Evolutionary conservation across 2,113 vertebrate genomes (phyloP), one percentile per base, ranked within the genome.

Genomic region (Zosterops hypoxanthus): DNA sequence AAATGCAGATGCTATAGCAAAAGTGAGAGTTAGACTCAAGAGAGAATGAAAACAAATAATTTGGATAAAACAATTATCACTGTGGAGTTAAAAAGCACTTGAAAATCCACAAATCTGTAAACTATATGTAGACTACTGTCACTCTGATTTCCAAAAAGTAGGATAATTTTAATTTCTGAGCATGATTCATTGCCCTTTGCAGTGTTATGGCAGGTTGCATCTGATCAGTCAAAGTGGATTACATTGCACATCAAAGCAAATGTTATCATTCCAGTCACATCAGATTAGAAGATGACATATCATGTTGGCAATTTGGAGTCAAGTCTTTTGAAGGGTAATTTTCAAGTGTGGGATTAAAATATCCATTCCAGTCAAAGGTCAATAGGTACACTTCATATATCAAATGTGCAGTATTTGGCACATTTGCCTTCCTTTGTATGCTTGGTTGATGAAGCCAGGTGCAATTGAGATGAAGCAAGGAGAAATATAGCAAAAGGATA

Each of bases 321-420:
- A 80, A 92, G 78, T 94, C 94, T 94, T 96, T 90, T 87, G 91
- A 97, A 97, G 86, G 89, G 86, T 94, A 96, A 95, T 96, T 97
- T 97, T 96, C 5, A 1, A 96, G 75, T 83, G 92, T 63, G 77
- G 56, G 90, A 97, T 97, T 97, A 97, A 97, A 97, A 97, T 96
- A 95, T 82, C 55, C 23, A 92, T 96, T 65, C 69, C 44, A 93
- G 83, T 91, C 91, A 96, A 95, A 96, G 96, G 88, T 96, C 94
- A 96, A 92, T 88, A 94, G 76, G 91, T 93, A 64, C 50, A 78
- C 89, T 94, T 91, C 88, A 91, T 71, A 75, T 95, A 90, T 89
- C 80, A 76, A 84, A 76, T 83, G 33, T 68, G 76, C 17, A 17
- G 42, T 50, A 64, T 96, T 95, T 96, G 92, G 82, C 76, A 77